Conservation (phyloP, 2,113 vertebrate genomes). For the Rana temporaria region DNA sequence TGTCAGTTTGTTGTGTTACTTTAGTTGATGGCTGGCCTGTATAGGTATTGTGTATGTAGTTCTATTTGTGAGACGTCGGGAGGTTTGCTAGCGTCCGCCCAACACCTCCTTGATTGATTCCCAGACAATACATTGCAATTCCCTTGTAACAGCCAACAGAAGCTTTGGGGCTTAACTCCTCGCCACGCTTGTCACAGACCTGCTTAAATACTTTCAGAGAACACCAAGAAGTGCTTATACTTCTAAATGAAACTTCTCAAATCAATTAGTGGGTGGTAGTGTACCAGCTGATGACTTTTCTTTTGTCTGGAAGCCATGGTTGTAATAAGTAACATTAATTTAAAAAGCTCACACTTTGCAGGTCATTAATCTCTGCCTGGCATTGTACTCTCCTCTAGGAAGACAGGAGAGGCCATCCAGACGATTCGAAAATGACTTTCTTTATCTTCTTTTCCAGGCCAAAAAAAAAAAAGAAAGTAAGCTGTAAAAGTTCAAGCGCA, state of each 20-base stretch:
- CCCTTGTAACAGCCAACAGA: slow-evolving; percentile 31
- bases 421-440: slow-evolving; percentile 20
- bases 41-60: background rate
- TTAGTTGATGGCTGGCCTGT: background rate
- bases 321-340: slow-evolving; percentile 57
- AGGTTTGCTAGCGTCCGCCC: slow-evolving; percentile 17
- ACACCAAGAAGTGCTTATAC: slow-evolving; percentile 44
- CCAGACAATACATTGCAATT: slow-evolving; percentile 21
- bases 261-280: slow-evolving; percentile 44
- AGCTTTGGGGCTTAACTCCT: slow-evolving; percentile 16
- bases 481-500: slow-evolving; percentile 34
- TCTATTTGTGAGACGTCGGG: slow-evolving; percentile 4
- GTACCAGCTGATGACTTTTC: slow-evolving; percentile 22
- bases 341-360: slow-evolving; percentile 45
- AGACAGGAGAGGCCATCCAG: slow-evolving; percentile 18
- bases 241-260: slow-evolving; percentile 45
- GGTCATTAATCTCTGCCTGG: slow-evolving; percentile 44
- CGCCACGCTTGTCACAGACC: slow-evolving; percentile 19
- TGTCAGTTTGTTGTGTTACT: too few species aligned
- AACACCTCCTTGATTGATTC: slow-evolving; percentile 20
- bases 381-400: slow-evolving; percentile 32
- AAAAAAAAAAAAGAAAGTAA: slow-evolving; percentile 28
- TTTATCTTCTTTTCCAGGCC: slow-evolving; percentile 47
- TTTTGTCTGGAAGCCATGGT: slow-evolving; percentile 46
- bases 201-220: slow-evolving; percentile 2